Percentiles rank a stretch among this genome's conserved stretches.
Evolutionary conservation across 2,113 vertebrate genomes (phyloP).

Genomic region (Anarhynchus alexandrinus): DNA sequence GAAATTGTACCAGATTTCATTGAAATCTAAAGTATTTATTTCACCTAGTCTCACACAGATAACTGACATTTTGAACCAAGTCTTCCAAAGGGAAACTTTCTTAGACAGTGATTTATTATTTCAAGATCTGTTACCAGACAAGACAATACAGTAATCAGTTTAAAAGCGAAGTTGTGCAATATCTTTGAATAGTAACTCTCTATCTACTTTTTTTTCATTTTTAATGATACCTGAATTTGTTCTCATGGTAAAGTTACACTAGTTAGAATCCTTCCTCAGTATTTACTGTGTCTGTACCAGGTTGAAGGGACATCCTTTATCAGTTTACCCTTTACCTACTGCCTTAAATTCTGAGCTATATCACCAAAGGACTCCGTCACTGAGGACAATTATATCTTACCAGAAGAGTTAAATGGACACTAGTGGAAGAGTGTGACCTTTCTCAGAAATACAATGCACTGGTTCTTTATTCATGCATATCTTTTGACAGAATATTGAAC

Average conservation of each 20-base stretch:
- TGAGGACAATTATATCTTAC: neutral
- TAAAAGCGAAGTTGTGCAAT: neutral
- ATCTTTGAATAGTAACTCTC: neutral
- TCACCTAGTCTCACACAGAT: neutral
- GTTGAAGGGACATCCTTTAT: neutral
- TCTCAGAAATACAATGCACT: neutral
- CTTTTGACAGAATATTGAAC: neutral
- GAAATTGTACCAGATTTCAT: neutral
- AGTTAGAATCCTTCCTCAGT: neutral
- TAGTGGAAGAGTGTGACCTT: neutral
- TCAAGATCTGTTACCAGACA: neutral
- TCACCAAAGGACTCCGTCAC: neutral
- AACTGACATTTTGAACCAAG: neutral
- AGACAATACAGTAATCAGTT: neutral
- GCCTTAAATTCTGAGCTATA: neutral
- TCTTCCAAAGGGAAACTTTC: neutral
- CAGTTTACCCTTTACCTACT: neutral
- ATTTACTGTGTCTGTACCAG: neutral
- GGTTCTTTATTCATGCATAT: neutral
- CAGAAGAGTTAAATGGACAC: neutral
- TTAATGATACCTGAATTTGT: neutral
- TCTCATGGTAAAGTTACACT: neutral
- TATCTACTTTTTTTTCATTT: neutral
- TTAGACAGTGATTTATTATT: neutral
- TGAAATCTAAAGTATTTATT: neutral